phyloP scores from a whole-genome alignment of 2,113 vertebrate species.

The Pluvialis apricaria region DNA sequence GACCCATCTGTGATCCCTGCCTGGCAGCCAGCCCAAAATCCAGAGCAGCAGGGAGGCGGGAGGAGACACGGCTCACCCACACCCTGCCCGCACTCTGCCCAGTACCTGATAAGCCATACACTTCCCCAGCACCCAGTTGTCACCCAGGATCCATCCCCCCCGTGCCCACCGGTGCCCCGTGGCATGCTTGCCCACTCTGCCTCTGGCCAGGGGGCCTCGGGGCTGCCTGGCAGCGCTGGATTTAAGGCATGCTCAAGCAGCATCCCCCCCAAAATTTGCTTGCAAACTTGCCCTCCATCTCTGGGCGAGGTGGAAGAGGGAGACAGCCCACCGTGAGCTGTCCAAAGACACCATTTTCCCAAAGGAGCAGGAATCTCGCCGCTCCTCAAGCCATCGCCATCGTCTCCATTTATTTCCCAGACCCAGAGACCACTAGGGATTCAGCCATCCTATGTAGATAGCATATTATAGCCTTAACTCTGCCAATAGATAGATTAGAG shows the following conservation, averaged over 20 bases:
- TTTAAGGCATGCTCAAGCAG: background rate
- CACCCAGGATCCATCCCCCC: fast-evolving
- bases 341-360: background rate
- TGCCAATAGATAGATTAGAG: slow-evolving; percentile 63
- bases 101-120: slow-evolving; percentile 58
- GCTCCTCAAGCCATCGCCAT: background rate
- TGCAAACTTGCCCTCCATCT: background rate
- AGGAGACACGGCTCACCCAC: background rate
- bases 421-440: slow-evolving; percentile 58
- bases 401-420: background rate
- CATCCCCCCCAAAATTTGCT: background rate
- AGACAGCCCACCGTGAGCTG: background rate
- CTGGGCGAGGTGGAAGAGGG: background rate
- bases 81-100: background rate
- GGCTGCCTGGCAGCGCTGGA: background rate
- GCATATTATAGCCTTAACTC: slow-evolving; percentile 73
- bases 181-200: background rate
- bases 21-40: background rate
- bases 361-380: background rate
- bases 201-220: background rate
- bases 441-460: slow-evolving; percentile 72
- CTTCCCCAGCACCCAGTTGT: background rate
- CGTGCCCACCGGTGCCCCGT: fast-evolving
- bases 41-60: background rate
- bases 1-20: background rate